Percentiles rank a stretch among this genome's conserved stretches.
Conservation (phyloP, 2,113 vertebrate genomes). For the Lonchura striata region DNA sequence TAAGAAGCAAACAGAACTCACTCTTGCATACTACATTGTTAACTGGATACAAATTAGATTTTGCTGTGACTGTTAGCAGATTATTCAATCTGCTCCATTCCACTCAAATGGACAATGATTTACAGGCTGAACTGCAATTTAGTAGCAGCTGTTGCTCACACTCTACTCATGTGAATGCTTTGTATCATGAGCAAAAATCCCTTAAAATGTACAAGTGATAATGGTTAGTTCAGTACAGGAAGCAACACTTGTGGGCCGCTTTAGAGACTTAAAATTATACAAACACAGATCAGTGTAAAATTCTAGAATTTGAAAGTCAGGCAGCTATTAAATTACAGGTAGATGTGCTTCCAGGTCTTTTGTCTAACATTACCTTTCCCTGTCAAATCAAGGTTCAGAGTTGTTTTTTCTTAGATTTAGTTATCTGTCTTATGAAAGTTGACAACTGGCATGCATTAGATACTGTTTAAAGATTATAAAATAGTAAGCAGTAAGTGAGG, state of each 20-base stretch:
- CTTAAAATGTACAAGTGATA: neutral
- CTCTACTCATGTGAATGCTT: neutral
- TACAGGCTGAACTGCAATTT: neutral
- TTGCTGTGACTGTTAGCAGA: neutral
- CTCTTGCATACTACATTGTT: neutral
- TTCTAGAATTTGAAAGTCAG: neutral
- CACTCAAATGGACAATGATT: neutral
- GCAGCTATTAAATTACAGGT: neutral
- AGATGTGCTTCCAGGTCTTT: neutral
- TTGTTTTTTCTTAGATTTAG: neutral
- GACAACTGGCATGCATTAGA: neutral
- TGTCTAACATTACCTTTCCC: neutral
- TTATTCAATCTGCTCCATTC: neutral
- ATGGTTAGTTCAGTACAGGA: neutral
- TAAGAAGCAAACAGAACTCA: neutral
- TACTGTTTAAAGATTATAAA: neutral
- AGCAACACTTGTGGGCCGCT: neutral
- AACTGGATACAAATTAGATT: neutral
- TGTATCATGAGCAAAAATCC: neutral
- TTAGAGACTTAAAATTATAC: neutral
- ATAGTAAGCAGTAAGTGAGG: neutral
- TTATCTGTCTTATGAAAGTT: neutral
- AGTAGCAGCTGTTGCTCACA: neutral
- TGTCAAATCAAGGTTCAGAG: neutral
- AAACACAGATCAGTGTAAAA: neutral